Evolutionary conservation across 2,888 invertebrate genomes (phyloP), one percentile per base, ranked within the genome.

Genomic region (Cheilosia urbana): DNA sequence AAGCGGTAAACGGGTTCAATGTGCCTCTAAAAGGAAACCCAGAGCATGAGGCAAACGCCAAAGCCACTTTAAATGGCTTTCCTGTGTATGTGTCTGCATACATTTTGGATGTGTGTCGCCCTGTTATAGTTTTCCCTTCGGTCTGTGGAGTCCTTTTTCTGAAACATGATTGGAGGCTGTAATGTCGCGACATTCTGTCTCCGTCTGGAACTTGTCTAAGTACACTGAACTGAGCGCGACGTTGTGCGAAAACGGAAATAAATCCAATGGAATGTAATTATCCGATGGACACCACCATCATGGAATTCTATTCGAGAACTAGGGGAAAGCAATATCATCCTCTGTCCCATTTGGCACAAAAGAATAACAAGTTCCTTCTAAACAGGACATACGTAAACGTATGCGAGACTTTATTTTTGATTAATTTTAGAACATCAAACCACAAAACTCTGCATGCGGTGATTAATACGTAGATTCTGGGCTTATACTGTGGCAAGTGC

Each of bases 211-310:
- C 27, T 66, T 62, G 55, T 21, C 63, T 60, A 51, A 13, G 49
- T 55, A 57, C 81, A 73, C 17, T 58, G 45, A 55, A 69, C 73
- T 71, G 19, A 66, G 65, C 66, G 53, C 53, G 60, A 19, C 55
- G 51, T 65, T 72, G 53, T 72, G 77, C 51, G 65, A 76, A 80
- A 71, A 62, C 71, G 62, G 62, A 76, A 63, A 75, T 60, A 72
- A 81, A 81, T 76, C 81, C 81, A 51, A 15, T 68, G 72, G 81
- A 85, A 85, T 80, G 81, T 72, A 76, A 81, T 85, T 81, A 81
- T 68, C 60, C 76, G 62, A 80, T 76, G 81, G 76, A 72, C 76
- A 71, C 51, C 73, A 51, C 34, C 40, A 66, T 19, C 27, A 7
- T 11, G 63, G 6, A 51, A 27, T 15, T 51, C 15, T 24, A 51